These are phyloP conservation scores for Actias luna DNA, from an alignment of 2,888 invertebrate species.

Conservation along the genomic window DNA sequence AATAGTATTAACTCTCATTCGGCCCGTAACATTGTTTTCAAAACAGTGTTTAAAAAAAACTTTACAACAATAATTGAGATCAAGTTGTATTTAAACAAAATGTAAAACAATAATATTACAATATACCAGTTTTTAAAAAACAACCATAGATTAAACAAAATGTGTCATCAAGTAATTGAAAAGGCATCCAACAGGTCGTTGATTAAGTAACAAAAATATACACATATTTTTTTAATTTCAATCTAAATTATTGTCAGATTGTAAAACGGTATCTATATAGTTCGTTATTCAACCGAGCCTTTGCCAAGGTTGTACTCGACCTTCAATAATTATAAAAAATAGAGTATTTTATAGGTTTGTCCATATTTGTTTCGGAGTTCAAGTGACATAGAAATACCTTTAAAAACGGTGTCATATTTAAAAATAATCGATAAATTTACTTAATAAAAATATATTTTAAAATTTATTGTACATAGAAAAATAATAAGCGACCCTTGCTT, in stretches of 20 bases:
- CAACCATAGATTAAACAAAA: too few species aligned
- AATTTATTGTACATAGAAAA: slow-evolving; percentile 10
- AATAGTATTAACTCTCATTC: not conserved
- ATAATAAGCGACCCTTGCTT: not conserved
- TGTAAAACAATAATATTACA: not conserved
- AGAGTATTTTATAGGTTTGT: not conserved
- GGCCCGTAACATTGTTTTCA: not conserved
- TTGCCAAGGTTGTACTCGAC: not conserved
- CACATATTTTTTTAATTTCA: too few species aligned
- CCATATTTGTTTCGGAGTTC: not conserved
- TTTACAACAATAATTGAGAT: not conserved
- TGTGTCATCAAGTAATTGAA: too few species aligned
- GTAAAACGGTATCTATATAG: not conserved
- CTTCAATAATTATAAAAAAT: not conserved
- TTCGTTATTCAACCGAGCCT: not conserved
- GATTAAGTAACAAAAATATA: too few species aligned
- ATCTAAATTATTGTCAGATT: too few species aligned
- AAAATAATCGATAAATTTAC: not conserved
- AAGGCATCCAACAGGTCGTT: too few species aligned
- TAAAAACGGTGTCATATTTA: slow-evolving; percentile 9
- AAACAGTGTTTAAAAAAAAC: not conserved
- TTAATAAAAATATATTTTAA: slow-evolving; percentile 8
- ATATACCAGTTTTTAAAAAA: too few species aligned
- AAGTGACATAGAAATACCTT: not conserved
- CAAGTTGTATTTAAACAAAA: not conserved